phyloP scores from a whole-genome alignment of 2,113 vertebrate species.

The Martes martes region DNA sequence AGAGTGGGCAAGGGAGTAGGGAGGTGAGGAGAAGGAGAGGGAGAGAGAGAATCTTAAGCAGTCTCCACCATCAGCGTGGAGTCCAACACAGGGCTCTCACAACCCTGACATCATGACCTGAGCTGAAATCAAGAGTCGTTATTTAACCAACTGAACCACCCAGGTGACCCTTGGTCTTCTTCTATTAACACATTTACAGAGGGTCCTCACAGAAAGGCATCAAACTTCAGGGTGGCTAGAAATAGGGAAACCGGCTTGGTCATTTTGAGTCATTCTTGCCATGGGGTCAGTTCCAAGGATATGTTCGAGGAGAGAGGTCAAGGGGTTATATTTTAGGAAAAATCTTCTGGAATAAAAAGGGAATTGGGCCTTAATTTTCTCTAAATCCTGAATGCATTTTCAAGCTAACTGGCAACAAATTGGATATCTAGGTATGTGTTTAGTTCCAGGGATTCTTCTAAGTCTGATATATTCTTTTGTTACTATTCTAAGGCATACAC shows the following conservation, averaged over 20 bases:
- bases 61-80: not conserved
- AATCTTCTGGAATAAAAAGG: not conserved
- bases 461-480: not conserved
- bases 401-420: not conserved
- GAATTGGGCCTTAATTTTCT: slow-evolving; percentile 1
- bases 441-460: not conserved
- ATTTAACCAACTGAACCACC: not conserved
- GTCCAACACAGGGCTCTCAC: not conserved
- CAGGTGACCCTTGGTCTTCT: not conserved
- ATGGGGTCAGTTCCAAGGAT: not conserved
- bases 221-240: not conserved
- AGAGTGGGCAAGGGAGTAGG: too few species aligned
- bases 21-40: not conserved
- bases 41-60: not conserved
- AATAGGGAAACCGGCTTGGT: not conserved
- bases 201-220: not conserved
- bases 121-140: not conserved
- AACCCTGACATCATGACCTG: not conserved
- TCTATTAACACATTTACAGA: not conserved
- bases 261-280: not conserved
- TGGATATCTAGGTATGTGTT: not conserved
- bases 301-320: not conserved
- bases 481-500: not conserved
- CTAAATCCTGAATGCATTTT: not conserved
- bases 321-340: not conserved